phyloP scores from a whole-genome alignment of 2,797 vertebrate species.

The Coluber constrictor region DNA sequence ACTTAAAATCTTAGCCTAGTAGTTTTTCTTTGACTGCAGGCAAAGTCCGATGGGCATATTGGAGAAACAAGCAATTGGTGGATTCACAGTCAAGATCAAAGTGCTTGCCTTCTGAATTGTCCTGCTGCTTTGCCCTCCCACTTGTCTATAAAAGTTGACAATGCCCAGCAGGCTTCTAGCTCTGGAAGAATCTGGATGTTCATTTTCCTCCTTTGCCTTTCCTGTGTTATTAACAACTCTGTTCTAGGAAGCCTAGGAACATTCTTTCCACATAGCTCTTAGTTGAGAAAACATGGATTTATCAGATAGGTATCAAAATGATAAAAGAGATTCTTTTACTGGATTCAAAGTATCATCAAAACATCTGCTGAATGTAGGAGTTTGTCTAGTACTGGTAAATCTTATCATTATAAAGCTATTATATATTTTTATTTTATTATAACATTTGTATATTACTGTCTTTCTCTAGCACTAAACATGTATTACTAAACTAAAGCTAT shows the following conservation, averaged over 20 bases:
- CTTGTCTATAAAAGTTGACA: constrained; percentile 65
- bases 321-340: not conserved
- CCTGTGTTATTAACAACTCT: constrained; percentile 54
- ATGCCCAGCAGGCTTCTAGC: constrained; percentile 55
- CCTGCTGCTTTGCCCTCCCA: constrained; percentile 73
- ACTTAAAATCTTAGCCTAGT: not conserved
- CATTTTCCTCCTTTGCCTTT: constrained; percentile 28
- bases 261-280: constrained; percentile 38
- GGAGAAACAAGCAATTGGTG: constrained; percentile 36
- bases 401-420: not conserved
- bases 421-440: not conserved
- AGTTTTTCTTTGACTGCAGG: not conserved
- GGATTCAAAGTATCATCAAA: not conserved
- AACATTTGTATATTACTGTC: not conserved
- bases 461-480: not conserved
- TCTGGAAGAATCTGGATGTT: constrained; percentile 48
- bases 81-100: constrained; percentile 80
- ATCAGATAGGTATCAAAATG: not conserved
- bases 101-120: constrained; percentile 73
- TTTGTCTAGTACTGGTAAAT: not conserved
- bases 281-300: not conserved
- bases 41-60: constrained; percentile 13
- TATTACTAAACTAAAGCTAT: not conserved
- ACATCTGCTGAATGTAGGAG: not conserved
- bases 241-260: constrained; percentile 38